Evolutionary conservation across 2,888 invertebrate genomes (phyloP).

Genomic region (Syrista parreyssii): DNA sequence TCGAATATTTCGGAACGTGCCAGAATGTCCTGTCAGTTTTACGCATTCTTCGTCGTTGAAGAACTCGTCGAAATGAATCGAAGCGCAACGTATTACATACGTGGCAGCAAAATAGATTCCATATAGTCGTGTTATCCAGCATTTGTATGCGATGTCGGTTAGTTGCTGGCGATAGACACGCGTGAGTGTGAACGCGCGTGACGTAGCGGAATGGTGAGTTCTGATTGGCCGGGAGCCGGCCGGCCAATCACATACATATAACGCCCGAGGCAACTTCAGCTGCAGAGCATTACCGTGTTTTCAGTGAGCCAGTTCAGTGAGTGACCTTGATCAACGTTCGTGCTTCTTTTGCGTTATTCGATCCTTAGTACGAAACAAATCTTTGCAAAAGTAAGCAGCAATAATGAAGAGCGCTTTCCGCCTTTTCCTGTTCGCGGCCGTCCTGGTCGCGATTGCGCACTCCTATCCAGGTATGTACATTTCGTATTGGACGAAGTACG

Average conservation of each 20-base stretch:
- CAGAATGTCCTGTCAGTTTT: slow-evolving; percentile 12
- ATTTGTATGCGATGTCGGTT: not conserved
- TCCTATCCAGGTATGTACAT: slow-evolving; percentile 54
- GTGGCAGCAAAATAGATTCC: too few species aligned
- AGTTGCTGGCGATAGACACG: not conserved
- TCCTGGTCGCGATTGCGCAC: slow-evolving; percentile 48
- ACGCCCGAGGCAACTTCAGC: slow-evolving; percentile 32
- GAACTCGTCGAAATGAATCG: not conserved
- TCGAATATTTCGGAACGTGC: not conserved
- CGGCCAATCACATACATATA: slow-evolving; percentile 33
- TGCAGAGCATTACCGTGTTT: slow-evolving; percentile 45
- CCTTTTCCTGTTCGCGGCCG: slow-evolving; percentile 41
- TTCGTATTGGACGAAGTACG: not conserved
- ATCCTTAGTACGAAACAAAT: slow-evolving; percentile 36
- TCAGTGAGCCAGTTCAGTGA: slow-evolving; percentile 47
- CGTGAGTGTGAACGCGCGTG: slow-evolving; percentile 18
- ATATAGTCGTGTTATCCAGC: too few species aligned
- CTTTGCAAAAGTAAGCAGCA: slow-evolving; percentile 26
- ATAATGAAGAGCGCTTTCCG: slow-evolving; percentile 37
- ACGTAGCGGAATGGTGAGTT: slow-evolving; percentile 7
- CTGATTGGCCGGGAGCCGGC: slow-evolving; percentile 29
- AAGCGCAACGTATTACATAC: not conserved
- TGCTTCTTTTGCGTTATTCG: slow-evolving; percentile 13
- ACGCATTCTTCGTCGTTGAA: not conserved
- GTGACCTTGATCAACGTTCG: slow-evolving; percentile 49